Conservation (phyloP, 2,797 vertebrate genomes). For the Aeoliscus strigatus region DNA sequence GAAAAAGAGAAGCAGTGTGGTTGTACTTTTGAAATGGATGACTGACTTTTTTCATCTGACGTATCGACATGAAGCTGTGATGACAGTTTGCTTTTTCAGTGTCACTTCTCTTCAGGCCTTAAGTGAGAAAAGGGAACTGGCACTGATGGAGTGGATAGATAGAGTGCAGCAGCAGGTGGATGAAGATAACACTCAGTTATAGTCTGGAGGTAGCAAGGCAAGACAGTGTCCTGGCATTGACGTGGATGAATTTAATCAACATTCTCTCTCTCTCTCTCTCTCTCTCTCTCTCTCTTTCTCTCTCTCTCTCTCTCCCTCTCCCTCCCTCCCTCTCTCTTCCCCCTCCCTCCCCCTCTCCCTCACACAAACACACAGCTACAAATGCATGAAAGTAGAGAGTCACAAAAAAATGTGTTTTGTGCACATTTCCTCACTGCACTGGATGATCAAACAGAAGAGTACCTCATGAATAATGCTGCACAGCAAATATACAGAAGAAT, state of each 20-base stretch:
- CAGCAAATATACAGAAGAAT: neutral
- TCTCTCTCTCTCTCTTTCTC: too few relatives aligned
- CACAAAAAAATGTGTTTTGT: too few relatives aligned
- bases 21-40: constrained; percentile 43
- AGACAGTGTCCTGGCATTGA: constrained; percentile 39
- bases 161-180: constrained; percentile 62
- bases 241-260: constrained; percentile 29
- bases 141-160: constrained; percentile 62
- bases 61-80: constrained; percentile 37
- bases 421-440: too few relatives aligned
- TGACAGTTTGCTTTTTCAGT: constrained; percentile 49
- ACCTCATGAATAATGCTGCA: too few relatives aligned
- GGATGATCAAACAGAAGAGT: too few relatives aligned
- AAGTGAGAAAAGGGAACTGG: constrained; percentile 67
- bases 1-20: constrained; percentile 41
- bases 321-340: too few relatives aligned
- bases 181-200: constrained; percentile 52
- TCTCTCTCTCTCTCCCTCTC: too few relatives aligned
- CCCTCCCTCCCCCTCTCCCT: too few relatives aligned
- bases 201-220: constrained; percentile 45
- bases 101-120: constrained; percentile 55
- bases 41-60: constrained; percentile 48
- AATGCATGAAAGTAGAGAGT: too few relatives aligned
- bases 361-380: too few relatives aligned
- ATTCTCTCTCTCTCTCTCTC: neutral